phyloP scores from a whole-genome alignment of 2,797 vertebrate species.

The Lacerta viridis region DNA sequence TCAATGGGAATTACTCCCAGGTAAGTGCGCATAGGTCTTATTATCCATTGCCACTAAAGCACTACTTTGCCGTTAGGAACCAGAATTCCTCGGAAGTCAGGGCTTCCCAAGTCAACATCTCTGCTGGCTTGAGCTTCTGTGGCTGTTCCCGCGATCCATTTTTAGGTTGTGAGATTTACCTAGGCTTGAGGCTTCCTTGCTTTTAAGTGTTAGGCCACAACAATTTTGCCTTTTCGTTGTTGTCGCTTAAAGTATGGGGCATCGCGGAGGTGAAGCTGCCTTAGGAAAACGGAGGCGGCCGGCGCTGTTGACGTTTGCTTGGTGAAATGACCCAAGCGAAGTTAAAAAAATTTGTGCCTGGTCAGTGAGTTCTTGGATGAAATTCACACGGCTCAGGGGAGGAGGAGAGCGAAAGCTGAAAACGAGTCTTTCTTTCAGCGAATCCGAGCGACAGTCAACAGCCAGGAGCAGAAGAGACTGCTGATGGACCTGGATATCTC shows the following conservation, averaged over 20 bases:
- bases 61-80: not conserved
- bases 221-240: not conserved
- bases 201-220: not conserved
- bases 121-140: not conserved
- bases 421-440: slow-evolving; percentile 78
- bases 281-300: not conserved
- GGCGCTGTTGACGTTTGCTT: not conserved
- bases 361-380: not conserved
- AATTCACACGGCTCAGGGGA: not conserved
- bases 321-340: not conserved
- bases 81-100: not conserved
- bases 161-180: not conserved
- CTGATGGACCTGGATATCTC: slow-evolving; percentile 97
- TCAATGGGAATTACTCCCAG: not conserved
- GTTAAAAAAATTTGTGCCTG: not conserved
- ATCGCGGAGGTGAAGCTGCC: slow-evolving; percentile 4
- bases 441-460: slow-evolving; percentile 96
- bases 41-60: not conserved
- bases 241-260: not conserved
- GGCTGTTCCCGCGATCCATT: not conserved
- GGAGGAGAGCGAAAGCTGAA: not conserved
- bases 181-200: slow-evolving; percentile 7
- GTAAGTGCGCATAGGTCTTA: slow-evolving; percentile 13
- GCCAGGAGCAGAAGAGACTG: slow-evolving; percentile 95
- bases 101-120: rapidly evolving